A percentile compares a stretch with the other conserved stretches of the same genome.
These are phyloP conservation scores for Macrobrachium nipponense DNA, from an alignment of 1,140 invertebrate species.

Conservation along the genomic window DNA sequence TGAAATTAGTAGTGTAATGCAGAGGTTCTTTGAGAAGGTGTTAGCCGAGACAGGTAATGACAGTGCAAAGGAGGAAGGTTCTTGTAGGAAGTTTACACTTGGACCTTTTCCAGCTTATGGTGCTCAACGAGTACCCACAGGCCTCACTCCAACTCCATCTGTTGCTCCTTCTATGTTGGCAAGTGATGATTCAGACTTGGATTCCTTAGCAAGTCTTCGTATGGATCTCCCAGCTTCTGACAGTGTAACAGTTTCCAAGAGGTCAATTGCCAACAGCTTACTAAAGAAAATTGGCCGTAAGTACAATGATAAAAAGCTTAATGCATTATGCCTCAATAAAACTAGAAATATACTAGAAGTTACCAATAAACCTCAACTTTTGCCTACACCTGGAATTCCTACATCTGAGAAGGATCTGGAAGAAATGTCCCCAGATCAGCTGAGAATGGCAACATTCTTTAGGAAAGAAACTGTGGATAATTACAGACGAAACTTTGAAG, in stretches of 20 bases:
- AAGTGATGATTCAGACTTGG: conserved; percentile 60
- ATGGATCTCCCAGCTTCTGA: conserved; percentile 60
- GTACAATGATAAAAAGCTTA: conserved; percentile 60
- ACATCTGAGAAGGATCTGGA: conserved; percentile 53
- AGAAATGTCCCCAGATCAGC: conserved; percentile 47
- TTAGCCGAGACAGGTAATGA: conserved; percentile 71
- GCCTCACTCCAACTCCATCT: conserved; percentile 62
- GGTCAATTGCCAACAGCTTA: conserved; percentile 59
- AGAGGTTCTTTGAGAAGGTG: conserved; percentile 71
- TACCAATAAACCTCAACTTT: conserved; percentile 58
- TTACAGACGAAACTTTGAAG: conserved; percentile 78
- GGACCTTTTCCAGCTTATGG: conserved; percentile 58
- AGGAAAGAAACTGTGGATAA: conserved; percentile 78
- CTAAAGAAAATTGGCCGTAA: conserved; percentile 59
- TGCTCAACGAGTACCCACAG: conserved; percentile 55
- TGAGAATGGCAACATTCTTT: conserved; percentile 69
- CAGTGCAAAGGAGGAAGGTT: conserved; percentile 31
- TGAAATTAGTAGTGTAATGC: conserved; percentile 66
- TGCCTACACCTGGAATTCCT: conserved; percentile 63
- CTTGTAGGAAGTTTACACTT: conserved; percentile 47
- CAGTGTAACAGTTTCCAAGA: conserved; percentile 57
- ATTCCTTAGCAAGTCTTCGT: conserved; percentile 60
- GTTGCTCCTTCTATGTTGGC: conserved; percentile 64
- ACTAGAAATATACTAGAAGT: conserved; percentile 44
- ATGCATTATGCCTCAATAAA: conserved; percentile 55